These are phyloP conservation scores for Rhysida immarginata DNA, from an alignment of 1,140 invertebrate genomes.

Conservation along the genomic window DNA sequence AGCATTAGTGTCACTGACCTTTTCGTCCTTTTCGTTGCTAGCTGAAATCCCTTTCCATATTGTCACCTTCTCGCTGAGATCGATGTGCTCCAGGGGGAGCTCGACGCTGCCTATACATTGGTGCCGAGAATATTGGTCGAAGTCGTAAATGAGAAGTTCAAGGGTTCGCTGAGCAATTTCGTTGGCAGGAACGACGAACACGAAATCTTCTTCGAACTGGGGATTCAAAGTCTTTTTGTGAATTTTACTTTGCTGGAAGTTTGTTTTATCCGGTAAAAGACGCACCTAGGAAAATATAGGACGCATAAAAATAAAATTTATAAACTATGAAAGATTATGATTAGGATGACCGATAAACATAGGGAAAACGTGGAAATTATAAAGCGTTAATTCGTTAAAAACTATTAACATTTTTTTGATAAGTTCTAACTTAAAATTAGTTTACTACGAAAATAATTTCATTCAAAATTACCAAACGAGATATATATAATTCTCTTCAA, in stretches of 20 bases:
- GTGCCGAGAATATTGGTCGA: conserved; percentile 24
- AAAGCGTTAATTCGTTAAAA: too few relatives aligned
- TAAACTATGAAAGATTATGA: too few relatives aligned
- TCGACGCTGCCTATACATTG: conserved; percentile 27
- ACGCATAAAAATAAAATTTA: too few relatives aligned
- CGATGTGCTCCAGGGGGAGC: conserved; percentile 22
- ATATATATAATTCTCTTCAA: too few relatives aligned
- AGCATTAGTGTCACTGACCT: too few relatives aligned
- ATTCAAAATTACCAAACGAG: too few relatives aligned
- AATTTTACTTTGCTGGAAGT: conserved; percentile 33
- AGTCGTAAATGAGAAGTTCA: conserved; percentile 24
- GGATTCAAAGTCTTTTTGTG: conserved; percentile 47
- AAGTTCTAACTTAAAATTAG: too few relatives aligned
- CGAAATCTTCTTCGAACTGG: conserved; percentile 31
- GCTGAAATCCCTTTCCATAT: conserved; percentile 25
- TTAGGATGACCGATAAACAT: too few relatives aligned
- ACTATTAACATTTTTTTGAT: too few relatives aligned
- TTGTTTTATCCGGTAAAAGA: not conserved
- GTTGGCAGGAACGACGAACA: conserved; percentile 26
- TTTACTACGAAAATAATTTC: too few relatives aligned
- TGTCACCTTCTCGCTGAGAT: conserved; percentile 22
- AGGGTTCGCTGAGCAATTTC: conserved; percentile 16
- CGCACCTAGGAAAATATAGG: too few relatives aligned
- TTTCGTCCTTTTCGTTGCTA: conserved; percentile 20
- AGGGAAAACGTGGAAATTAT: too few relatives aligned